Evolutionary conservation across 2,888 invertebrate genomes (phyloP).

Genomic region (Panzeria rudis): DNA sequence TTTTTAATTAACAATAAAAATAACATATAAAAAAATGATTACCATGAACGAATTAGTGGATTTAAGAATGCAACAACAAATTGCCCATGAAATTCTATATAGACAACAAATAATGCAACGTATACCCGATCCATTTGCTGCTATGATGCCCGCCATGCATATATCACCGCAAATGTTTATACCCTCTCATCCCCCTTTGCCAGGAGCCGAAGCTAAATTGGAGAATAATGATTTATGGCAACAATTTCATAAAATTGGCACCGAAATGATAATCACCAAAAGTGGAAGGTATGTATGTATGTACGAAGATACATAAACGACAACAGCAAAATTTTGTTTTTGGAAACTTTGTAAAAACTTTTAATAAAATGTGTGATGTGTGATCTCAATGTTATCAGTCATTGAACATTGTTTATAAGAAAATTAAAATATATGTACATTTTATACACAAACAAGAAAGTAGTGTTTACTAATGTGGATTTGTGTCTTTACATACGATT

Average conservation of each 20-base stretch:
- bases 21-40: constrained; percentile 76
- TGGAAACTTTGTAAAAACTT: not conserved
- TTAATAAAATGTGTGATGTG: constrained; percentile 16
- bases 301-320: no score
- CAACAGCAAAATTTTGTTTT: not conserved
- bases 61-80: constrained; percentile 83
- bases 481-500: constrained; percentile 9
- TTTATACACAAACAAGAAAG: not conserved
- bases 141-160: constrained; percentile 75
- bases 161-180: constrained; percentile 80
- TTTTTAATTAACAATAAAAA: constrained; percentile 7
- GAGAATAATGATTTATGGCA: constrained; percentile 89
- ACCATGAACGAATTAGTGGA: constrained; percentile 83
- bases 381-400: constrained; percentile 64
- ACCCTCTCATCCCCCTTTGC: constrained; percentile 80
- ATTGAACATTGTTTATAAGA: constrained; percentile 31
- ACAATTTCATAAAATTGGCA: constrained; percentile 88
- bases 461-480: not conserved
- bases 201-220: constrained; percentile 85
- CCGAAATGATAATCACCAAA: constrained; percentile 94
- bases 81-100: constrained; percentile 82
- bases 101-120: constrained; percentile 84
- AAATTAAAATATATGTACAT: not conserved
- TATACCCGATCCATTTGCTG: constrained; percentile 81
- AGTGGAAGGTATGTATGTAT: constrained; percentile 88